These are phyloP conservation scores for Oxystoma pomonae DNA, from an alignment of 2,888 invertebrate genomes.

Conservation along the genomic window DNA sequence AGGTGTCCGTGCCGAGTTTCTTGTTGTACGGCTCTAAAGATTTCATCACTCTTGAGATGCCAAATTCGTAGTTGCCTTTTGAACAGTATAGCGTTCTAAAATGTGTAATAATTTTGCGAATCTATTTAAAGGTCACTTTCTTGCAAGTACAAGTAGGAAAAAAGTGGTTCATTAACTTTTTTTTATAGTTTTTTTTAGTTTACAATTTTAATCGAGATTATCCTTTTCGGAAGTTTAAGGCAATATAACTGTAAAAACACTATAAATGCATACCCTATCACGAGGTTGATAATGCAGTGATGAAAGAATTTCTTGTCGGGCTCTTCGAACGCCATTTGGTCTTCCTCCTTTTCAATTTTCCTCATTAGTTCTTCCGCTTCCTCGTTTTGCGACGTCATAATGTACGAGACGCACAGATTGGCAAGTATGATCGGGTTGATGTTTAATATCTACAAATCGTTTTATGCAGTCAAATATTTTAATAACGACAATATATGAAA, in stretches of 20 bases:
- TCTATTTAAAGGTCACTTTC: no score
- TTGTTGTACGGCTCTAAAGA: slow-evolving; percentile 92
- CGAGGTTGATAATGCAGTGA: slow-evolving; percentile 96
- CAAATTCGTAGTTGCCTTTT: slow-evolving; percentile 98
- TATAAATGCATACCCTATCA: slow-evolving; percentile 73
- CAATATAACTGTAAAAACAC: background rate
- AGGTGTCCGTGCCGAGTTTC: slow-evolving; percentile 95
- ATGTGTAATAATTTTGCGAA: slow-evolving; percentile 22
- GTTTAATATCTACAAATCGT: slow-evolving; percentile 72
- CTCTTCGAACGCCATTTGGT: slow-evolving; percentile 85
- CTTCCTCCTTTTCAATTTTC: slow-evolving; percentile 97
- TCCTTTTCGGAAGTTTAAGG: background rate
- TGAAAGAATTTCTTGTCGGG: slow-evolving; percentile 93
- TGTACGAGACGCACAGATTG: slow-evolving; percentile 97
- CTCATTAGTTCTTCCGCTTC: slow-evolving; percentile 98
- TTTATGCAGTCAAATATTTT: no score
- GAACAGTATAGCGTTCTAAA: slow-evolving; percentile 90
- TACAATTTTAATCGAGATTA: no score
- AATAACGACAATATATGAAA: no score
- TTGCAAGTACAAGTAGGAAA: no score
- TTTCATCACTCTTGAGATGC: slow-evolving; percentile 94
- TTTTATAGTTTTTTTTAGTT: no score
- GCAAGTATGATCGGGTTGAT: slow-evolving; percentile 98
- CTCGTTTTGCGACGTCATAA: slow-evolving; percentile 98
- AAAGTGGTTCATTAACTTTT: no score